Percentiles rank a stretch among this genome's conserved stretches.
Conservation (phyloP, 2,113 vertebrate genomes). For the Lipotes vexillifer region DNA sequence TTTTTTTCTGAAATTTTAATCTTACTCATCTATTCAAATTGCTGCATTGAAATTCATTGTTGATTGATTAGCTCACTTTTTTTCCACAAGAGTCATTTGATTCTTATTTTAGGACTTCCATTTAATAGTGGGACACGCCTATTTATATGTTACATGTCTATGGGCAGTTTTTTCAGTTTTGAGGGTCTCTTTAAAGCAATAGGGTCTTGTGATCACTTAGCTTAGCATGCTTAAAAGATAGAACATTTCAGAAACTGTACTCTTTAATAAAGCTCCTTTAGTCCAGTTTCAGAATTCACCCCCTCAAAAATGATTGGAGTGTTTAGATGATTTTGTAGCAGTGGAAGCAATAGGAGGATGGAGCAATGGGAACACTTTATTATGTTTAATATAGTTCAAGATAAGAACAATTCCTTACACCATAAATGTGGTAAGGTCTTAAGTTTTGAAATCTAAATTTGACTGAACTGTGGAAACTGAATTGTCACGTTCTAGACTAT, state of each 20-base stretch:
- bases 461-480: background rate
- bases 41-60: background rate
- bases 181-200: background rate
- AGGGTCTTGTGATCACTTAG: background rate
- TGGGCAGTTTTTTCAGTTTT: background rate
- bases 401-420: background rate
- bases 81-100: background rate
- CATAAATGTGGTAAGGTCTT: background rate
- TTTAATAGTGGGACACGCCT: background rate
- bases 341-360: background rate
- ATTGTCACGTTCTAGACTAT: background rate
- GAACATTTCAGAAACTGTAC: background rate
- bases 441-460: background rate
- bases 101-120: slow-evolving; percentile 1
- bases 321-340: background rate
- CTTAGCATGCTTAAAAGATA: background rate
- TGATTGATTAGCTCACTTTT: background rate
- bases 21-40: background rate
- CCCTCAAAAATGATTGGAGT: background rate
- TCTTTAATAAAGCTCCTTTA: background rate
- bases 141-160: background rate
- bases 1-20: background rate
- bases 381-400: background rate
- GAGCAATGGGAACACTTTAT: background rate
- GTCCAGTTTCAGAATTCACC: background rate